A percentile compares a stretch with the other conserved stretches of the same genome.
phyloP scores from a whole-genome alignment of 2,797 vertebrate genomes.

The Tapirus indicus region DNA sequence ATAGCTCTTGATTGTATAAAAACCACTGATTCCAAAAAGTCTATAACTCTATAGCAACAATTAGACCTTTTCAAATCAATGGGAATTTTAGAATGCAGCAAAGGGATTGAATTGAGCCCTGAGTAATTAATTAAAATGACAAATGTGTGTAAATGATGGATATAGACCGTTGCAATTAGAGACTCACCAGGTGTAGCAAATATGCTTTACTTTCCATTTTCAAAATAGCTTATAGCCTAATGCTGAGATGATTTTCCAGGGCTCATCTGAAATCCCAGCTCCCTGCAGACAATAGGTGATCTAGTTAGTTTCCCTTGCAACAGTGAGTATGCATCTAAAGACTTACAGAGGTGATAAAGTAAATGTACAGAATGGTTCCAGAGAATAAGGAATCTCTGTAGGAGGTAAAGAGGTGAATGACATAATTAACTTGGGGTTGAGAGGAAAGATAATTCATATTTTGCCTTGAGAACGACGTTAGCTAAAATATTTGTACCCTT shows the following conservation, averaged over 20 bases:
- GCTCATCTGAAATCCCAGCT: conserved; percentile 62
- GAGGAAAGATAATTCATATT: conserved; percentile 52
- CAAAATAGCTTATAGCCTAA: conserved; percentile 64
- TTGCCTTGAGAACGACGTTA: conserved; percentile 58
- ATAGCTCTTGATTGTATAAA: background rate
- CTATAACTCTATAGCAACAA: background rate
- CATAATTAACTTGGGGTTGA: conserved; percentile 22
- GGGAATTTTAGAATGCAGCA: conserved; percentile 61
- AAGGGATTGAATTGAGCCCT: conserved; percentile 37
- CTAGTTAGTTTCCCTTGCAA: conserved; percentile 60
- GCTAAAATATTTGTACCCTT: conserved; percentile 11
- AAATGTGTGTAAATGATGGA: conserved; percentile 73
- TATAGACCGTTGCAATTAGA: conserved; percentile 77
- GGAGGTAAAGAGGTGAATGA: conserved; percentile 13
- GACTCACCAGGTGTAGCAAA: conserved; percentile 74
- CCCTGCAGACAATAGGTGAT: conserved; percentile 56
- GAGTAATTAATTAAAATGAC: conserved; percentile 83
- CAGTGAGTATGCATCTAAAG: background rate
- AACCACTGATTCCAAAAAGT: background rate
- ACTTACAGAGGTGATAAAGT: conserved; percentile 48
- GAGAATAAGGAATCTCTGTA: conserved; percentile 45
- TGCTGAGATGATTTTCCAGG: conserved; percentile 42
- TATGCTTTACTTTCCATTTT: conserved; percentile 66
- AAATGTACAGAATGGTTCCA: conserved; percentile 29
- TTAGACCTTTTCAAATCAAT: conserved; percentile 60